A percentile compares a stretch with the other conserved stretches of the same genome.
phyloP scores from a whole-genome alignment of 2,113 vertebrate species.

The Clupea harengus region DNA sequence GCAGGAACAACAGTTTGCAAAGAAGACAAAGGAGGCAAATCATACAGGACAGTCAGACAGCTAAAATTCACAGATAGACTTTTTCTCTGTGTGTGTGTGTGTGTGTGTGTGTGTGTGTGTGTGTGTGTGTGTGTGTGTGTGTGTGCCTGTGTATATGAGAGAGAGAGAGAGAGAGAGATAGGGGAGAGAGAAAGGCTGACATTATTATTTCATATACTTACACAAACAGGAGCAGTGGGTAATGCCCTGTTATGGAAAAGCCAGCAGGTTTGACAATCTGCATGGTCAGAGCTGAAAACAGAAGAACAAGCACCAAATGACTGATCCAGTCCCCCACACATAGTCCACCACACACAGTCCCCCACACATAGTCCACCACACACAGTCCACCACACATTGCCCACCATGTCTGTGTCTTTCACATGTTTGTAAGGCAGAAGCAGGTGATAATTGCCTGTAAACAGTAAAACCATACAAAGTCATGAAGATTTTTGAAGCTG shows the following conservation, averaged over 20 bases:
- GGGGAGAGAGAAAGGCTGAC: background rate
- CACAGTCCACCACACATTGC: too few relatives aligned
- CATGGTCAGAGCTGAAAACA: slow-evolving; percentile 77
- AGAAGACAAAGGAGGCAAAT: background rate
- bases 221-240: slow-evolving; percentile 90
- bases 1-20: background rate
- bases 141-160: background rate
- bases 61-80: background rate
- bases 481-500: background rate
- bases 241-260: slow-evolving; percentile 79
- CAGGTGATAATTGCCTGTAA: background rate
- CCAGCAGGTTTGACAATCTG: slow-evolving; percentile 92
- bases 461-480: background rate
- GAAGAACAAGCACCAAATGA: slow-evolving; percentile 19
- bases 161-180: slow-evolving; percentile 11
- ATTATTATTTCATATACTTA: slow-evolving; percentile 67
- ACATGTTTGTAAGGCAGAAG: background rate
- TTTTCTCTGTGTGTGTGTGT: too few relatives aligned
- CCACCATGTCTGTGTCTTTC: background rate
- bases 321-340: background rate
- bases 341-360: too few relatives aligned
- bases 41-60: background rate
- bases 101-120: too few relatives aligned
- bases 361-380: too few relatives aligned
- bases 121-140: too few relatives aligned